A percentile compares a stretch with the other conserved stretches of the same genome.
Conservation (phyloP, 1,140 invertebrate species). For the Ceratosolen solmsi region DNA sequence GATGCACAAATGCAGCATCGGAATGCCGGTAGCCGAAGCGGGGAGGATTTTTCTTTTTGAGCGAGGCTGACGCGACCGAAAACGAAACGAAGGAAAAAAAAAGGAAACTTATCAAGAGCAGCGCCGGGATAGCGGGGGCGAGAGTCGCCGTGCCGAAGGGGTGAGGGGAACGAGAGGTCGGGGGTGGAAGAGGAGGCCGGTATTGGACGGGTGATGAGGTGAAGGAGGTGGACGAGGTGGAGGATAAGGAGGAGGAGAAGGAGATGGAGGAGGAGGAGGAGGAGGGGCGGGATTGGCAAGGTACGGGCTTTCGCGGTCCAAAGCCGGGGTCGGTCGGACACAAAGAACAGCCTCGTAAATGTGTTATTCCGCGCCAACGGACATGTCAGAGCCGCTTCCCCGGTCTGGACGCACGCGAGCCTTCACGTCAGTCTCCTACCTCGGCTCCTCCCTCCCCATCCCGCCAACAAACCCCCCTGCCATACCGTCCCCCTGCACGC, state of each 20-base stretch:
- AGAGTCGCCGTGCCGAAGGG: no score
- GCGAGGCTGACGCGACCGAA: not conserved
- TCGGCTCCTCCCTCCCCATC: conserved; percentile 12
- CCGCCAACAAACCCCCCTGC: not conserved
- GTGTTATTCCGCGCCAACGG: conserved; percentile 74
- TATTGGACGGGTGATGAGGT: no score
- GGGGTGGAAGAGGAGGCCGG: no score
- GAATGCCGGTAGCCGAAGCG: conserved; percentile 20
- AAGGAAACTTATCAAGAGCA: conserved; percentile 43
- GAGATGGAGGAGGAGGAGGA: conserved; percentile 29
- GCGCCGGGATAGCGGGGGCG: conserved; percentile 27
- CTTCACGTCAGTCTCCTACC: conserved; percentile 2
- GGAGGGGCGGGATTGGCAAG: conserved; percentile 36
- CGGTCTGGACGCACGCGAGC: conserved; percentile 3
- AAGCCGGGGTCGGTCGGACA: conserved; percentile 63
- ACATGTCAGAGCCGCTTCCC: conserved; percentile 68
- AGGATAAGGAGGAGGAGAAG: no score
- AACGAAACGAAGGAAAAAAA: conserved; percentile 16
- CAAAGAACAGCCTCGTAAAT: conserved; percentile 72
- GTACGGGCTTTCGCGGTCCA: conserved; percentile 59
- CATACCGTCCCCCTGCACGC: not conserved
- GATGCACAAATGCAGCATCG: not conserved
- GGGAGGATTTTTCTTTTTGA: not conserved
- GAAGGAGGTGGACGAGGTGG: no score
- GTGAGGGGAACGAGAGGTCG: no score